Evolutionary conservation across 2,888 invertebrate genomes (phyloP).

Genomic region (Tenthredo livida): DNA sequence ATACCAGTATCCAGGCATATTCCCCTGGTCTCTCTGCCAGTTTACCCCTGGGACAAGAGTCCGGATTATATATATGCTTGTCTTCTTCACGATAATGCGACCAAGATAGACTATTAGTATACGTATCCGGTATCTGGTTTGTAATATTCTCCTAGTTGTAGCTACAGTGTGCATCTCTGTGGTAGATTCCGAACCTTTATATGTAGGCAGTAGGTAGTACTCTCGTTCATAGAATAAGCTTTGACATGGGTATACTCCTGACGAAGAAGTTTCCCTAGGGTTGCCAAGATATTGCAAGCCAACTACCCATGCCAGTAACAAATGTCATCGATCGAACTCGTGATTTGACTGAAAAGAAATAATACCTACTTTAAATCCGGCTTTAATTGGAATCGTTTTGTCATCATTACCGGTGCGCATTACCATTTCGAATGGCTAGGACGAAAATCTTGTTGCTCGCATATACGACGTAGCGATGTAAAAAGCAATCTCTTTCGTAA

Average conservation of each 20-base stretch:
- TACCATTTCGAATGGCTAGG: neutral
- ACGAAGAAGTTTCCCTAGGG: neutral
- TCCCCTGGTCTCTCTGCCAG: neutral
- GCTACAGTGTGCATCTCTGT: neutral
- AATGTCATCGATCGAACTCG: neutral
- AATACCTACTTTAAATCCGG: neutral
- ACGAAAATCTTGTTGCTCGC: neutral
- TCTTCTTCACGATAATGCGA: constrained; percentile 1
- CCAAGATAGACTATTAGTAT: constrained; percentile 1
- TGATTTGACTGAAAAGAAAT: neutral
- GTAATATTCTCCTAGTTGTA: neutral
- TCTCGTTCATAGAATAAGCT: neutral
- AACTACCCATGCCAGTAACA: neutral
- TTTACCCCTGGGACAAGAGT: constrained; percentile 8
- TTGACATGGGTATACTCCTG: neutral
- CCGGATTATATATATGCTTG: constrained; percentile 1
- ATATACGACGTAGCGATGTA: neutral
- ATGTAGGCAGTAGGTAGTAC: neutral
- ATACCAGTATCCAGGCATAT: constrained; percentile 1
- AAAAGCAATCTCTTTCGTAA: neutral
- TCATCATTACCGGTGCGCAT: neutral
- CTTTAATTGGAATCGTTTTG: neutral
- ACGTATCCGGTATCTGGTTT: constrained; percentile 2
- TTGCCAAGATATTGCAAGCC: neutral
- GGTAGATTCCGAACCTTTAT: neutral